Percentiles rank a stretch among this genome's conserved stretches.
These are phyloP conservation scores for Artemia sinica DNA, from an alignment of 2,888 invertebrate genomes.

Conservation along the genomic window DNA sequence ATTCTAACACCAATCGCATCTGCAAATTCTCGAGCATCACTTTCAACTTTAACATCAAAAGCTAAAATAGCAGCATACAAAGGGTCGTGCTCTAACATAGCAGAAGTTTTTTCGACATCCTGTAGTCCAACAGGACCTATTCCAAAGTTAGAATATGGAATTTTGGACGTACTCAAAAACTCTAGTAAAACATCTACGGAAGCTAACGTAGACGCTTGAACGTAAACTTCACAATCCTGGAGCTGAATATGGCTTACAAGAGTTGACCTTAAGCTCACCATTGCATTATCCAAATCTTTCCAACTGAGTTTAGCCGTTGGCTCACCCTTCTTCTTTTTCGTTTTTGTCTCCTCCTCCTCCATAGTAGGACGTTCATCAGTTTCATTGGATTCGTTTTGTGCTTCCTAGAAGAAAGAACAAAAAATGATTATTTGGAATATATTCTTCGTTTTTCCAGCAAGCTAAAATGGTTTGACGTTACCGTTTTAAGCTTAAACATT, in stretches of 20 bases:
- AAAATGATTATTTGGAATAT: no score
- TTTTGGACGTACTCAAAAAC: constrained; percentile 74
- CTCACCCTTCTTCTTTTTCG: no score
- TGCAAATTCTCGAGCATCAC: constrained; percentile 93
- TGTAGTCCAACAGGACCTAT: constrained; percentile 98
- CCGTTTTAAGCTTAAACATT: no score
- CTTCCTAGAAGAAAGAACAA: no score
- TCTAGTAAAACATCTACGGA: constrained; percentile 90
- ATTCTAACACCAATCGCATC: constrained; percentile 83
- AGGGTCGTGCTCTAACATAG: constrained; percentile 94
- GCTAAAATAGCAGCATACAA: constrained; percentile 94
- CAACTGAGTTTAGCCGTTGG: no score
- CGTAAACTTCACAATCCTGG: constrained; percentile 82
- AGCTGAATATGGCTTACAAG: constrained; percentile 57
- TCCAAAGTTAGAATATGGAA: constrained; percentile 94
- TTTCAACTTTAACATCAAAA: constrained; percentile 97
- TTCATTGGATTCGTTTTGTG: no score
- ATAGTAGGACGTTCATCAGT: no score
- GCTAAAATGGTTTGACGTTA: no score
- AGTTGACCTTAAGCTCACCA: no score
- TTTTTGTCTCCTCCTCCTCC: no score
- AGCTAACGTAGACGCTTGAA: constrained; percentile 98
- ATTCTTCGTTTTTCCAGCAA: no score
- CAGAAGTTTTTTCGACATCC: constrained; percentile 99
- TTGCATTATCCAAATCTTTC: no score